Percentiles rank a stretch among this genome's conserved stretches.
phyloP scores from a whole-genome alignment of 2,888 invertebrate genomes.

The Blera fallax region DNA sequence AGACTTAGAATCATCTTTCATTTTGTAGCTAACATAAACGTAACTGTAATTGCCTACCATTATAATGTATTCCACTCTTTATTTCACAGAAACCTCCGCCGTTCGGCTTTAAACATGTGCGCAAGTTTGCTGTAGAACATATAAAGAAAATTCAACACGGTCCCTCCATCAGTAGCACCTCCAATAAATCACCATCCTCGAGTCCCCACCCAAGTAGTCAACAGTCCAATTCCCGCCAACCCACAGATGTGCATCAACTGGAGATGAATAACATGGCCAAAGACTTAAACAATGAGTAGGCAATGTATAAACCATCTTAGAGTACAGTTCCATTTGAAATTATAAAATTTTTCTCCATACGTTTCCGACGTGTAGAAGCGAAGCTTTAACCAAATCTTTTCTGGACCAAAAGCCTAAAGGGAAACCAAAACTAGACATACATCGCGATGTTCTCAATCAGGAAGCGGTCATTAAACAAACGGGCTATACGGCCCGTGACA shows the following conservation, averaged over 20 bases:
- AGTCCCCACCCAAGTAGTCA: not conserved
- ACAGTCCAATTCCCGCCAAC: constrained; percentile 47
- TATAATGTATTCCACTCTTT: not conserved
- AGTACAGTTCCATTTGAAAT: constrained; percentile 24
- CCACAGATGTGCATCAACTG: constrained; percentile 72
- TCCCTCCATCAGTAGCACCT: constrained; percentile 40
- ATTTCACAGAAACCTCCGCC: constrained; percentile 62
- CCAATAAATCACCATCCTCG: constrained; percentile 38
- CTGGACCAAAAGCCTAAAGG: constrained; percentile 76
- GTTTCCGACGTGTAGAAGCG: constrained; percentile 74
- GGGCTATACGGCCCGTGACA: constrained; percentile 79
- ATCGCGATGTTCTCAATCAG: constrained; percentile 79
- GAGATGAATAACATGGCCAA: constrained; percentile 75
- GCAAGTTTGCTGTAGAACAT: constrained; percentile 76
- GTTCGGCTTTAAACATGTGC: constrained; percentile 74
- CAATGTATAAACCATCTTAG: constrained; percentile 54
- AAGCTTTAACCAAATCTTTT: constrained; percentile 75
- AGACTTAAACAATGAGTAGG: constrained; percentile 77
- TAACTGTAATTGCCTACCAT: not conserved
- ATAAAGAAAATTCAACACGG: constrained; percentile 74
- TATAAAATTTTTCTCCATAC: not conserved
- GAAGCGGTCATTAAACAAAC: constrained; percentile 80
- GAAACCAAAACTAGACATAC: constrained; percentile 78
- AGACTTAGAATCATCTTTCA: not conserved
- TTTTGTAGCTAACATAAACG: not conserved